phyloP scores from a whole-genome alignment of 2,797 vertebrate genomes.

The Siniperca scherzeri region DNA sequence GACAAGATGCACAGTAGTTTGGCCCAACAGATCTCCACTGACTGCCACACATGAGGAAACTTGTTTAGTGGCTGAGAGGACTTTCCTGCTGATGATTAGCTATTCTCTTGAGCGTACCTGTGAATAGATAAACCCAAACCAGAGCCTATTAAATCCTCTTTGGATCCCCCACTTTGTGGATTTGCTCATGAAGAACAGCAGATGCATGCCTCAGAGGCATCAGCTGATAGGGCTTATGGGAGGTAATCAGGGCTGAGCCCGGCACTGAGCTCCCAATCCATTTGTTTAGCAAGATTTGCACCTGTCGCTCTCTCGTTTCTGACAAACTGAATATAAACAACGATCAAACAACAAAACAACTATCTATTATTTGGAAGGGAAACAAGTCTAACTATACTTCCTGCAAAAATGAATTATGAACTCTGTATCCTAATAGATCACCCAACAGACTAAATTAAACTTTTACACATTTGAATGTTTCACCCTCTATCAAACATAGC shows the following conservation, averaged over 20 bases:
- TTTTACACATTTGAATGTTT: background rate
- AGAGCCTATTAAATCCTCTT: slow-evolving; percentile 79
- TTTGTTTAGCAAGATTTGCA: slow-evolving; percentile 77
- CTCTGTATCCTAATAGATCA: background rate
- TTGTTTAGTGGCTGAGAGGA: background rate
- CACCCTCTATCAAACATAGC: background rate
- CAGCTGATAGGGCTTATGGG: slow-evolving; percentile 73
- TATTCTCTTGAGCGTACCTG: slow-evolving; percentile 72
- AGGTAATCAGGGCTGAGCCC: slow-evolving; percentile 82
- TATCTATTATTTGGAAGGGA: background rate
- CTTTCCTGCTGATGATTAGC: slow-evolving; percentile 64
- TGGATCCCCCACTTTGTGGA: slow-evolving; percentile 64
- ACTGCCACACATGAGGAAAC: slow-evolving; percentile 27
- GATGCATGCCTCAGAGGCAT: slow-evolving; percentile 54
- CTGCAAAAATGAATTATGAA: background rate
- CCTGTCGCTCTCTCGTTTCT: slow-evolving; percentile 63
- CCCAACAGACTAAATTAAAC: background rate
- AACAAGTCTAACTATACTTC: background rate
- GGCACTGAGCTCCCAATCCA: slow-evolving; percentile 74
- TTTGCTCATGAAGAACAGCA: slow-evolving; percentile 65
- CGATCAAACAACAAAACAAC: background rate
- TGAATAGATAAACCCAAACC: slow-evolving; percentile 78
- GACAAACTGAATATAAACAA: slow-evolving; percentile 29
- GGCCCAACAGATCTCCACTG: slow-evolving; percentile 18
- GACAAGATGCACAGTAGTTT: slow-evolving; percentile 6